These are phyloP conservation scores for Halictus rubicundus DNA, from an alignment of 1,140 invertebrate genomes.

Conservation along the genomic window DNA sequence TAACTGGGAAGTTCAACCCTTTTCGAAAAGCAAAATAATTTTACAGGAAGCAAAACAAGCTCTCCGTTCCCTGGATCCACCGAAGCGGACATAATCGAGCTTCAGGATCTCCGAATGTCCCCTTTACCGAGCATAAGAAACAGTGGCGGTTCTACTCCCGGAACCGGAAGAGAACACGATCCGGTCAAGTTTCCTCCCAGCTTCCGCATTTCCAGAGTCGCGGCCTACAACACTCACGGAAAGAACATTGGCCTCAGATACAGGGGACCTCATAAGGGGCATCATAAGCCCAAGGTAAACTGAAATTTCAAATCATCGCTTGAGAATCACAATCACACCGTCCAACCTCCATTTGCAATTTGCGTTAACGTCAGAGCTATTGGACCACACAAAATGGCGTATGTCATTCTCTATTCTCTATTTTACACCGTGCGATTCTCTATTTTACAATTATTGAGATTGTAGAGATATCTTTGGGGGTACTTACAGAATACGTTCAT, in stretches of 20 bases:
- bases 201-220: slow-evolving; percentile 87
- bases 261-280: slow-evolving; percentile 77
- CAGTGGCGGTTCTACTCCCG: slow-evolving; percentile 47
- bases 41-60: slow-evolving; percentile 76
- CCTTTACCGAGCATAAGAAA: slow-evolving; percentile 90
- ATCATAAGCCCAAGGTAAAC: slow-evolving; percentile 79
- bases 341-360: too few relatives aligned
- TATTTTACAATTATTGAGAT: too few relatives aligned
- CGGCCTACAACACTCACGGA: slow-evolving; percentile 80
- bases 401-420: too few relatives aligned
- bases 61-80: slow-evolving; percentile 76
- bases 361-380: too few relatives aligned
- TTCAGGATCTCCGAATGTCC: slow-evolving; percentile 90
- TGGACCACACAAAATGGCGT: too few relatives aligned
- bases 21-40: background rate
- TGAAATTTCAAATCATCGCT: too few relatives aligned
- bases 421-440: too few relatives aligned
- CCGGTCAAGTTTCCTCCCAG: slow-evolving; percentile 88
- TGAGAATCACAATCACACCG: too few relatives aligned
- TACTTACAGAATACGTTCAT: too few relatives aligned
- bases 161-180: slow-evolving; percentile 78
- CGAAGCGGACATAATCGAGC: slow-evolving; percentile 84
- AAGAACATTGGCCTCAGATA: slow-evolving; percentile 82
- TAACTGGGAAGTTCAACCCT: too few relatives aligned
- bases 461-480: too few relatives aligned